Base-by-base conservation (phyloP, 2,888 invertebrate species). In the Hydroisotoma schaefferi region DNA sequence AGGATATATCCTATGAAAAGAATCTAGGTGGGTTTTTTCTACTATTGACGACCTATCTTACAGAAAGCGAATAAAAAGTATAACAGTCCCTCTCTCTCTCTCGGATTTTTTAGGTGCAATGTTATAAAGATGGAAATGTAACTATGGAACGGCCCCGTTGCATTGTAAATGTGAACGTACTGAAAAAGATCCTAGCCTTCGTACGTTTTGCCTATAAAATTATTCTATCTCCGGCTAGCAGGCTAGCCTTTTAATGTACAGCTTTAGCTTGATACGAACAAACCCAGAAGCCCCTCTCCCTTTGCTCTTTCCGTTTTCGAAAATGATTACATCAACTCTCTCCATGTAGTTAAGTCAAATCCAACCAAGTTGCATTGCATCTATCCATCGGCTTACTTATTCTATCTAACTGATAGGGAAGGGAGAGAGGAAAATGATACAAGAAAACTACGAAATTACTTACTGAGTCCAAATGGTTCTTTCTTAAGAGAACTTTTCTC, bases 281-380 rank as follows among this genome's bases (percentile, higher is more conserved):
- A 48, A 48, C 33, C 33, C 37, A 51, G 44, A 54, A 54, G 43
- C 44, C 54, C 44, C 46, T 46, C 46, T 46, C 46, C 55, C 55
- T n/a, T n/a, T n/a, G n/a, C n/a, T n/a, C 37, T 55, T 55, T 55
- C 33, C 55, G 55, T 55, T 55, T 47, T 55, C 55, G 47, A 47
- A 33, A 55, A 47, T 46, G 55, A 55, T 55, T 55, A 55, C 55
- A 55, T 55, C 55, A 55, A 47, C 37, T 47, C 55, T 33, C 33
- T 15, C n/a, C n/a, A n/a, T n/a, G n/a, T n/a, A n/a, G n/a, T n/a
- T n/a, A 33, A 15, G 33, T 33, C 46, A 3, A 46, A 46, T 12
- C 46, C 25, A 23, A 22, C 22, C 22, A 40, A 15, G n/a, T 40
- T 40, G n/a, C 8, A 15, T 4, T 10, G 20, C 40, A 40, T 18